Percentiles rank a stretch among this genome's conserved stretches.
These are phyloP conservation scores for Lerista edwardsae DNA, from an alignment of 2,797 vertebrate species.

Conservation along the genomic window DNA sequence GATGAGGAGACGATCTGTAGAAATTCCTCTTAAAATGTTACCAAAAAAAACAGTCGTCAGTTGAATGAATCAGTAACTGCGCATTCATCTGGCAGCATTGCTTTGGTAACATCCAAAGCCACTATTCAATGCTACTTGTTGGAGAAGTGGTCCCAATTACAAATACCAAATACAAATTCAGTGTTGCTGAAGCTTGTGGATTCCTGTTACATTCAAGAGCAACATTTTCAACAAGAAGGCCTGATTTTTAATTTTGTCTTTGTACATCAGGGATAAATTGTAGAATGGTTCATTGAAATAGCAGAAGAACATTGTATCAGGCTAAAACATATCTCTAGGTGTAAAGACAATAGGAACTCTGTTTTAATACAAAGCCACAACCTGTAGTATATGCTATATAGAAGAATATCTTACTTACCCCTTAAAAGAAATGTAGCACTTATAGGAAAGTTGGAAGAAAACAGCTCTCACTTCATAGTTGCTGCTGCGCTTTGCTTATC, in stretches of 20 bases:
- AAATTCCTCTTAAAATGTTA: not conserved
- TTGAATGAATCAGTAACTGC: not conserved
- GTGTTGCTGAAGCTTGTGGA: conserved; percentile 18
- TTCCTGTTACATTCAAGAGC: not conserved
- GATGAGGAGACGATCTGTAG: not conserved
- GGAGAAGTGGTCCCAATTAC: not conserved
- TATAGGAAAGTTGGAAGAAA: conserved; percentile 61
- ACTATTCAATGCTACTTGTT: not conserved
- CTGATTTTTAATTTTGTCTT: not conserved
- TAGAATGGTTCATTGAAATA: conserved; percentile 42
- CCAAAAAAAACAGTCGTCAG: not conserved
- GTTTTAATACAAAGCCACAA: conserved; percentile 55
- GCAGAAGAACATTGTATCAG: conserved; percentile 34
- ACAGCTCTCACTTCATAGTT: conserved; percentile 55
- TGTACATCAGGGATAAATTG: conserved; percentile 33
- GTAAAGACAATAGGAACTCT: conserved; percentile 50
- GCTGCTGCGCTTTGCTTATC: conserved; percentile 76
- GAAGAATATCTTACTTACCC: conserved; percentile 59
- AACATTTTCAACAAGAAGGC: not conserved
- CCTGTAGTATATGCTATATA: conserved; percentile 56
- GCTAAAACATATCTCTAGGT: conserved; percentile 27
- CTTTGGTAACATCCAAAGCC: not conserved
- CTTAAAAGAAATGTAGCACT: conserved; percentile 54
- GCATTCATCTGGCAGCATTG: not conserved
- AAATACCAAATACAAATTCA: conserved; percentile 8